Evolutionary conservation across 2,797 vertebrate species (phyloP).

Genomic region (Caiman crocodilus): DNA sequence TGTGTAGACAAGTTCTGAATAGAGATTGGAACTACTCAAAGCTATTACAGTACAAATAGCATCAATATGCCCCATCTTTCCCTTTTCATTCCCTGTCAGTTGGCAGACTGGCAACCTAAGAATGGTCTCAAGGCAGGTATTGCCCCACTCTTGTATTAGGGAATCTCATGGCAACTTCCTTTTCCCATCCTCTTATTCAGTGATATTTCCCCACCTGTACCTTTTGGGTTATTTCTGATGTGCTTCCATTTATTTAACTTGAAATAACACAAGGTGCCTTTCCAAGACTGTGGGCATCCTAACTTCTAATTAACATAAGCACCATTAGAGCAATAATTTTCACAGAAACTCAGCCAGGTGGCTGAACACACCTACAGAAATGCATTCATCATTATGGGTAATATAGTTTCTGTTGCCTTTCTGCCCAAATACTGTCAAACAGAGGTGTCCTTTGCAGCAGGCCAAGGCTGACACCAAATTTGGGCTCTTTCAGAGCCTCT

Average conservation of each 20-base stretch:
- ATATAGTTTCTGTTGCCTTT: not conserved
- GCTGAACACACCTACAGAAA: not conserved
- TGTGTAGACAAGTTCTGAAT: not conserved
- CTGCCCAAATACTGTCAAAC: not conserved
- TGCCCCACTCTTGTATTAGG: not conserved
- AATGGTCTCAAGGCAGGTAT: not conserved
- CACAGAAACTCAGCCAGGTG: not conserved
- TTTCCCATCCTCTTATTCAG: not conserved
- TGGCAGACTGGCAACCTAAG: not conserved
- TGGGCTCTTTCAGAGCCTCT: not conserved
- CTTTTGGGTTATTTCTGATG: not conserved
- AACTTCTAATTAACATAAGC: not conserved
- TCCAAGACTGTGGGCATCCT: not conserved
- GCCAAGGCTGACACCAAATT: not conserved
- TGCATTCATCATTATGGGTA: not conserved
- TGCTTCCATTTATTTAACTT: not conserved
- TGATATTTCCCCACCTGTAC: not conserved
- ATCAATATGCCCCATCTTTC: conserved; percentile 1
- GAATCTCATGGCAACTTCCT: not conserved
- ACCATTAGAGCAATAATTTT: not conserved
- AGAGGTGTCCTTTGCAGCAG: not conserved
- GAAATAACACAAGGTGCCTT: not conserved
- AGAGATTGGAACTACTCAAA: not conserved
- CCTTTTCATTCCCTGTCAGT: conserved; percentile 1
- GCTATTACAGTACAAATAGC: not conserved